phyloP scores from a whole-genome alignment of 2,797 vertebrate genomes.

The Euphonia xanthogaster region DNA sequence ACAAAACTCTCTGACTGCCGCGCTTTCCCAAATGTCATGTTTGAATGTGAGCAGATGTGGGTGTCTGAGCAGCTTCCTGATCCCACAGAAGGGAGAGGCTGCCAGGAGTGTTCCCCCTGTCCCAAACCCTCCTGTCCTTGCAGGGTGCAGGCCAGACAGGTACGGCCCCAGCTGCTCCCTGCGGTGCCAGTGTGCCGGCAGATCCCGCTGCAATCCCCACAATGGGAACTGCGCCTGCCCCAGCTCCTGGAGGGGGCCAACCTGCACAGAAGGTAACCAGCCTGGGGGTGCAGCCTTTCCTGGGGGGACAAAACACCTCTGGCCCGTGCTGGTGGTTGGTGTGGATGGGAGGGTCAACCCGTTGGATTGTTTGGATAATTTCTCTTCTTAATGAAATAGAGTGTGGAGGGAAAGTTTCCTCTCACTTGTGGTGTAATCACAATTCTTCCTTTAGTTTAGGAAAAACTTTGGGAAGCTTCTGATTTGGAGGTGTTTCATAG shows the following conservation, averaged over 20 bases:
- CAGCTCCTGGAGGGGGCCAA: conserved; percentile 77
- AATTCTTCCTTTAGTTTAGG: neutral
- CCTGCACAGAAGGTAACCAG: conserved; percentile 80
- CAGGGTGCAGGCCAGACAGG: conserved; percentile 77
- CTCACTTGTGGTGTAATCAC: neutral
- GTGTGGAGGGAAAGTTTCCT: neutral
- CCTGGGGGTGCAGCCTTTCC: neutral
- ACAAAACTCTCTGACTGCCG: neutral
- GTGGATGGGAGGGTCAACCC: neutral
- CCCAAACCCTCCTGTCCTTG: neutral
- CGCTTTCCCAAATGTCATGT: neutral
- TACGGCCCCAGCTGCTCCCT: conserved; percentile 81
- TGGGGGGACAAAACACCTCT: fast-evolving
- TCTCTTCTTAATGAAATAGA: neutral
- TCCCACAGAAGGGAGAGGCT: neutral
- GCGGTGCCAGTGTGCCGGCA: conserved; percentile 75
- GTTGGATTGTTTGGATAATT: neutral
- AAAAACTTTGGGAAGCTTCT: neutral
- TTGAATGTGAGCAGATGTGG: neutral
- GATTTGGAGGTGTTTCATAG: neutral
- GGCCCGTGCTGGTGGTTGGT: neutral
- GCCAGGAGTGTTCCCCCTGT: neutral
- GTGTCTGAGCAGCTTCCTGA: neutral
- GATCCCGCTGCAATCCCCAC: conserved; percentile 74
- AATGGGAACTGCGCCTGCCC: conserved; percentile 81